Base-by-base conservation (phyloP, 2,888 invertebrate species). In the Agrotis exclamationis region DNA sequence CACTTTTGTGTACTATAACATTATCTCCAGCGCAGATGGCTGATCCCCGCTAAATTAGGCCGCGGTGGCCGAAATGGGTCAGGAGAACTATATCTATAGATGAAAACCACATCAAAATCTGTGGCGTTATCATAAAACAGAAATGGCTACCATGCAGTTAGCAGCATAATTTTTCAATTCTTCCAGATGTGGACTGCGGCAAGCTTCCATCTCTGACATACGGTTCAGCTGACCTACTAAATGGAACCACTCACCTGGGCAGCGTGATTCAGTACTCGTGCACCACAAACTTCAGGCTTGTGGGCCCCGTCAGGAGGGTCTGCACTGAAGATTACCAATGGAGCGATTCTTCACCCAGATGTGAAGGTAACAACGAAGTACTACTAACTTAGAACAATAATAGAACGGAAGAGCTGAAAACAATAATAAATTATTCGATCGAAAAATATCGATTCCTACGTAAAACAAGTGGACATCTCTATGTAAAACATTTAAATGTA, bases 101-200 rank as follows among this genome's bases (percentile, higher is more conserved):
- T 33, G 7, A 39, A 39, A 39, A 39, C 11, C 39, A 39, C 11
- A 39, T 39, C 39, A 39, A 39, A 39, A 39, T 39, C 39, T 39
- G 39, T 39, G 39, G 39, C 39, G 11, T 11, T 39, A 11, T 11
- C 9, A 39, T 39, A 39, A 39, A 39, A 9, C 11, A 39, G 11
- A 39, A 11, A 39, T 39, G 39, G 39, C 39, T 11, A 39, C 9
- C 9, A 39, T 39, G 9, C 9, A 39, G 39, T 39, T 11, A 39
- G 39, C 39, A 5, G 9, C 2, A 11, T 39, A 14, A 47, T 14
- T 7, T 16, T 24, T 68, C 5, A 60, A 20, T 0, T 48, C 53
- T 82, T 84, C 0, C 88, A 99, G 99, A 98, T 91, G 97, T 99
- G 77, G 99, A 99, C 89, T 99, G 99, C 90, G 99, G 98, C 9